A percentile compares a stretch with the other conserved stretches of the same genome.
Evolutionary conservation across 1,140 invertebrate species (phyloP).

Genomic region (Venturia canescens): DNA sequence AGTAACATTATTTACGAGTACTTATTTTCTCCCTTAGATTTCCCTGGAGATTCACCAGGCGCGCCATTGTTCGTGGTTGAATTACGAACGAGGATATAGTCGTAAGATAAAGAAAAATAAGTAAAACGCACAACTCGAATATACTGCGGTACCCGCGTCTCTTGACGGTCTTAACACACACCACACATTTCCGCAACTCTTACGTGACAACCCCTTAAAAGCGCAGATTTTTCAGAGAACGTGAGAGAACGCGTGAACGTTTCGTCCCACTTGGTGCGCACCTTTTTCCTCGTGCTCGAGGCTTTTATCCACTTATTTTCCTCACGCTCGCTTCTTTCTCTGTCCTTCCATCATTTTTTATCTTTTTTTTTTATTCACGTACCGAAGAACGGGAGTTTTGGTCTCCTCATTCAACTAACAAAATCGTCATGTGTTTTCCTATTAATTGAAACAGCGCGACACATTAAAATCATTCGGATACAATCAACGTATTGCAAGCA

Average conservation of each 20-base stretch:
- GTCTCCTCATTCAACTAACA: too few species aligned
- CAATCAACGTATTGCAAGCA: too few species aligned
- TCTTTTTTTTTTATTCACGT: background rate
- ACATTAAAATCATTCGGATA: too few species aligned
- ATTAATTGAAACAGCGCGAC: too few species aligned
- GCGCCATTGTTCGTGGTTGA: background rate
- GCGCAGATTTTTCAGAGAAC: constrained; percentile 54
- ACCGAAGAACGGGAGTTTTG: too few species aligned
- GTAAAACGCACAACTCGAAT: constrained; percentile 3
- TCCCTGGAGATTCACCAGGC: background rate
- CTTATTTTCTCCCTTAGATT: constrained; percentile 13
- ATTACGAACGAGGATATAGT: constrained; percentile 27
- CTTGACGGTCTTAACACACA: constrained; percentile 3
- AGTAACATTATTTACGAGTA: background rate
- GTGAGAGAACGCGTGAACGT: constrained; percentile 23
- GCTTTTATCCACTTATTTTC: constrained; percentile 45
- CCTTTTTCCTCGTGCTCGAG: constrained; percentile 23
- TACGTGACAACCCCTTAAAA: constrained; percentile 58
- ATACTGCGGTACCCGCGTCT: background rate
- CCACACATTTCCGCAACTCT: constrained; percentile 45
- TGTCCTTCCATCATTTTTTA: background rate
- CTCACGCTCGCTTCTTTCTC: constrained; percentile 9
- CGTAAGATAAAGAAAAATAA: constrained; percentile 15
- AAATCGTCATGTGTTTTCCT: too few species aligned
- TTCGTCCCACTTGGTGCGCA: background rate